Conservation (phyloP, 2,888 invertebrate species). For the Tineola bisselliella region DNA sequence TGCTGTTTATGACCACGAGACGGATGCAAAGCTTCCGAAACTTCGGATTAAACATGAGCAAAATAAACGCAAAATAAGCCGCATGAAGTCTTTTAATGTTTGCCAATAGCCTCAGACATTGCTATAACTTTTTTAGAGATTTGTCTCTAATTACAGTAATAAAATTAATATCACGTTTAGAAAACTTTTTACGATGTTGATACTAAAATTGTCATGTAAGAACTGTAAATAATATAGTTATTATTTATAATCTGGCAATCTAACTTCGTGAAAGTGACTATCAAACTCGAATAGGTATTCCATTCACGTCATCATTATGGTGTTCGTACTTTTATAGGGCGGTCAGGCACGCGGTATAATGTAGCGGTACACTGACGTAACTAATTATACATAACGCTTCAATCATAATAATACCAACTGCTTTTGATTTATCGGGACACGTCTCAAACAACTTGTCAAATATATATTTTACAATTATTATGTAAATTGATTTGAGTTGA, state of each 20-base stretch:
- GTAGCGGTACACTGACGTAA: conserved; percentile 57
- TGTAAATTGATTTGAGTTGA: not conserved
- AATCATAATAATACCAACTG: conserved; percentile 20
- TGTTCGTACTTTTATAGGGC: conserved; percentile 7
- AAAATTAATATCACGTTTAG: not conserved
- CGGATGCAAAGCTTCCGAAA: no score
- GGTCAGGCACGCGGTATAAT: conserved; percentile 17
- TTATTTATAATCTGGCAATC: not conserved
- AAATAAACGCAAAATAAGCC: no score
- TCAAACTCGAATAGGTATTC: conserved; percentile 38
- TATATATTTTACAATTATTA: not conserved
- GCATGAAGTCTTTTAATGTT: no score
- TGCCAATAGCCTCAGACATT: no score
- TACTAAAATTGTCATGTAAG: not conserved
- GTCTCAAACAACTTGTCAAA: not conserved
- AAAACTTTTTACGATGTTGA: not conserved
- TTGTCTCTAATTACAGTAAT: no score
- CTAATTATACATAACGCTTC: conserved; percentile 53
- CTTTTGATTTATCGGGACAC: conserved; percentile 3
- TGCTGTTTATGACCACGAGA: no score
- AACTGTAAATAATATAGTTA: not conserved
- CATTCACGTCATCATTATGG: conserved; percentile 33
- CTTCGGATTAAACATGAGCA: no score
- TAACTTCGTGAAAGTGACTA: conserved; percentile 12
- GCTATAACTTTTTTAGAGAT: no score